These are phyloP conservation scores for Musca domestica DNA, from an alignment of 1,140 invertebrate species.

Conservation along the genomic window DNA sequence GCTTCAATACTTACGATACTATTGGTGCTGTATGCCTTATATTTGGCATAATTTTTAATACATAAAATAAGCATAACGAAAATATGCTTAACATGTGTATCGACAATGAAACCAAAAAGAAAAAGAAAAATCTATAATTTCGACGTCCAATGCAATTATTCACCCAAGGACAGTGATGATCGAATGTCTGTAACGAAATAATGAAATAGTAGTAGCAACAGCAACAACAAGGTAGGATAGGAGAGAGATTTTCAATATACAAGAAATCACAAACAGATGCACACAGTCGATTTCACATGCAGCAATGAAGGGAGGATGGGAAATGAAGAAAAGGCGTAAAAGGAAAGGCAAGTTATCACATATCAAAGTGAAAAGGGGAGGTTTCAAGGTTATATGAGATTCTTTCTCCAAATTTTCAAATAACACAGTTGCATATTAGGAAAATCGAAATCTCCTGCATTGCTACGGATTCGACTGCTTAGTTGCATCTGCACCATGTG, in stretches of 20 bases:
- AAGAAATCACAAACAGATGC: background rate
- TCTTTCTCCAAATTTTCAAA: too few species aligned
- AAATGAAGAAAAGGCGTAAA: background rate
- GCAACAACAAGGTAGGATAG: background rate
- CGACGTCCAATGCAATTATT: constrained; percentile 99
- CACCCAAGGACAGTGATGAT: constrained; percentile 99
- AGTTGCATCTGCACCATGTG: background rate
- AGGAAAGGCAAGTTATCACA: too few species aligned
- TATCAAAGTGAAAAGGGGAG: too few species aligned
- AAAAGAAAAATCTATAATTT: constrained; percentile 98
- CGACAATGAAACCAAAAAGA: constrained; percentile 94
- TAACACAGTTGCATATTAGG: too few species aligned
- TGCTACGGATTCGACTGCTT: background rate
- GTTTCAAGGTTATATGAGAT: too few species aligned
- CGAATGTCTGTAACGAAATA: constrained; percentile 85
- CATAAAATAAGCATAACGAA: constrained; percentile 85
- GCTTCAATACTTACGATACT: constrained; percentile 71
- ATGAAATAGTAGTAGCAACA: constrained; percentile 19
- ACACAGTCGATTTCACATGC: background rate
- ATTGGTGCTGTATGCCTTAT: constrained; percentile 80
- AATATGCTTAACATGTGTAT: constrained; percentile 98
- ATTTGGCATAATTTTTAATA: constrained; percentile 80
- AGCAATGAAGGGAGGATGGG: background rate
- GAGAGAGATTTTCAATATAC: constrained; percentile 14
- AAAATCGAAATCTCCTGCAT: too few species aligned